Conservation (phyloP, 1,140 invertebrate genomes). For the Asbolus verrucosus region DNA sequence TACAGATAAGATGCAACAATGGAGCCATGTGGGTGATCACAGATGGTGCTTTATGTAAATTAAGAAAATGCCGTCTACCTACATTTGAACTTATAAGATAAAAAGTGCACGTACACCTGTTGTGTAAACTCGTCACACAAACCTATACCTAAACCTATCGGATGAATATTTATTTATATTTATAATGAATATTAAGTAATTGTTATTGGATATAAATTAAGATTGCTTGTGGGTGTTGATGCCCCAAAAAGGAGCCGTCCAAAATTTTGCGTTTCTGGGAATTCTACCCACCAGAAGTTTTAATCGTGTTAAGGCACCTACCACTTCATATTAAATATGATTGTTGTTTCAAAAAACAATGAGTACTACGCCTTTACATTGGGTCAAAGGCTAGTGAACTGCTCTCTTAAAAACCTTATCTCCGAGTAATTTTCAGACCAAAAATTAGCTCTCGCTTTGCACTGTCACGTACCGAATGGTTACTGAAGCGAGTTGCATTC, state of each 20-base stretch:
- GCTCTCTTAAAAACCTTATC: not conserved
- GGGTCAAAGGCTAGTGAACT: not conserved
- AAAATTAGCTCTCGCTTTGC: not conserved
- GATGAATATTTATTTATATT: constrained; percentile 23
- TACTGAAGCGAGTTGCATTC: not conserved
- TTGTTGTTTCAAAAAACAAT: not conserved
- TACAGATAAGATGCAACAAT: too few species aligned
- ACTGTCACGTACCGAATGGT: constrained; percentile 1
- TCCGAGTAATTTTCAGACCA: not conserved
- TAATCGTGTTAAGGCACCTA: constrained; percentile 24
- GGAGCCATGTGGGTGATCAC: constrained; percentile 22
- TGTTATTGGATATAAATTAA: constrained; percentile 34
- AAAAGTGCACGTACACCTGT: constrained; percentile 34
- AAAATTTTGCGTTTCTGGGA: constrained; percentile 21
- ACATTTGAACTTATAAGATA: constrained; percentile 21
- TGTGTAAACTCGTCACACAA: constrained; percentile 31
- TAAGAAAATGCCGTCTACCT: constrained; percentile 3
- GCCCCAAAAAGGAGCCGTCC: constrained; percentile 16
- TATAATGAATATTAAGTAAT: constrained; percentile 30
- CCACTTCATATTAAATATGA: constrained; percentile 13
- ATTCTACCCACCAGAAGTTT: constrained; percentile 3
- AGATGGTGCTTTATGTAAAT: constrained; percentile 12
- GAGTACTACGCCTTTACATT: not conserved
- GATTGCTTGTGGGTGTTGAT: constrained; percentile 2
- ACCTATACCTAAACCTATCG: constrained; percentile 14